These are phyloP conservation scores for Capreolus pygargus DNA, from an alignment of 2,113 vertebrate genomes.

Conservation along the genomic window DNA sequence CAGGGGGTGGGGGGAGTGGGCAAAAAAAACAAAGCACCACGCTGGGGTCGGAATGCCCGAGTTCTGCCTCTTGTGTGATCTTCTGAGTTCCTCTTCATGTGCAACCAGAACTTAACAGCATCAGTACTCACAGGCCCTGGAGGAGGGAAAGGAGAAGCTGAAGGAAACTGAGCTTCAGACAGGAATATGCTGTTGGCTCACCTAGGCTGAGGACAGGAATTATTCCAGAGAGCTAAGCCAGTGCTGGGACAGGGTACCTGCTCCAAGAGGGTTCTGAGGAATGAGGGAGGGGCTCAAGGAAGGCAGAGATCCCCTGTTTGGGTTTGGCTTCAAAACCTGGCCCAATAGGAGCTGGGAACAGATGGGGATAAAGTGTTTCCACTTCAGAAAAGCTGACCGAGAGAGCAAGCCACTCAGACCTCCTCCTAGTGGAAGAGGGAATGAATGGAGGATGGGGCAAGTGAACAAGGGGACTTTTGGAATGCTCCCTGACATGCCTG, in stretches of 20 bases:
- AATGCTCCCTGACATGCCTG: neutral
- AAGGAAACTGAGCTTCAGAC: conserved; percentile 56
- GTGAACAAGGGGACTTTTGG: neutral
- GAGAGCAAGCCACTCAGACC: neutral
- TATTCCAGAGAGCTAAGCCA: conserved; percentile 73
- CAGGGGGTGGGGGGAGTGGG: accelerated
- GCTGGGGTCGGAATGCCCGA: neutral
- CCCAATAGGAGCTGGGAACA: neutral
- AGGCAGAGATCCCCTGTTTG: neutral
- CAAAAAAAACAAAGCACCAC: neutral
- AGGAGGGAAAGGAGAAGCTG: conserved; percentile 68
- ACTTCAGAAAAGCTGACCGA: neutral
- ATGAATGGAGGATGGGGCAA: neutral
- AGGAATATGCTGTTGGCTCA: conserved; percentile 59
- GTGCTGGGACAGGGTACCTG: neutral
- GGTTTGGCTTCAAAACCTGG: neutral
- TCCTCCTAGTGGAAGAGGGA: neutral
- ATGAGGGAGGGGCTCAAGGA: neutral
- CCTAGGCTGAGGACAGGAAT: conserved; percentile 68
- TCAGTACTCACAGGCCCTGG: conserved; percentile 43
- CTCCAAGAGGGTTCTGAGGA: neutral
- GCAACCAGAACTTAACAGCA: neutral
- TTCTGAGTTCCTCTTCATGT: neutral
- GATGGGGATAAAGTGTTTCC: neutral
- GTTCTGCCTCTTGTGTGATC: neutral